Evolutionary conservation across 2,888 invertebrate species (phyloP), one percentile per base, ranked within the genome.

Genomic region (Plutella xylostella): DNA sequence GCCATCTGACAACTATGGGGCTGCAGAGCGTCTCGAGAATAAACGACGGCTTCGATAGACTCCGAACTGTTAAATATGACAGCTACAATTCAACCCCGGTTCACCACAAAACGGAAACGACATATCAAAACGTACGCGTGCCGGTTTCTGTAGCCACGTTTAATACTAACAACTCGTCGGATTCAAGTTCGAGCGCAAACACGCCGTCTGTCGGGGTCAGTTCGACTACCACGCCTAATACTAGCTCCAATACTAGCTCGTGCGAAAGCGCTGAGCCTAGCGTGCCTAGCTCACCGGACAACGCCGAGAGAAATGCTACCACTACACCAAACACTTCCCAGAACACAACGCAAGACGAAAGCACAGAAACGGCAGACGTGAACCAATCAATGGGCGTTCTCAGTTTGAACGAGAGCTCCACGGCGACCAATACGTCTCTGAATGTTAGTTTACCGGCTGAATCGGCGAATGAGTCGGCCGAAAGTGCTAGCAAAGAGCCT

Each of bases 211-310:
- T 82, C 0, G 85, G 85, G 0, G 85, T 84, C n/a, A 89, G 89
- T 51, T 89, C 90, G 1, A 88, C 88, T 0, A 89, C 89, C 0
- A 89, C 90, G 0, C 89, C 91, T 1, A 89, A 91, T 17, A 89
- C 89, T 0, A 90, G 90, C 43, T 89, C 90, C 0, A 87, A 89
- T 49, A 89, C 89, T 0, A 91, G 90, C 57, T 90, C 90, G 19
- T 90, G 91, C 17, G 82, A 79, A 34, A 90, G 90, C 60, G 89
- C 89, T 5, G 89, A 91, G 22, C 90, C 92, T 0, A 90, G 90
- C 51, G 87, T 92, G 45, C 92, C 93, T 0, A 88, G 89, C 38
- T 88, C 88, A 0, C 89, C 88, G 0, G 88, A 82, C 15, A 72
- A 71, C 21, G 63, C 68, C n/a, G 69, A 72, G 3, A 55, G 66